phyloP scores from a whole-genome alignment of 2,888 invertebrate species.

The Lochmaea capreae region DNA sequence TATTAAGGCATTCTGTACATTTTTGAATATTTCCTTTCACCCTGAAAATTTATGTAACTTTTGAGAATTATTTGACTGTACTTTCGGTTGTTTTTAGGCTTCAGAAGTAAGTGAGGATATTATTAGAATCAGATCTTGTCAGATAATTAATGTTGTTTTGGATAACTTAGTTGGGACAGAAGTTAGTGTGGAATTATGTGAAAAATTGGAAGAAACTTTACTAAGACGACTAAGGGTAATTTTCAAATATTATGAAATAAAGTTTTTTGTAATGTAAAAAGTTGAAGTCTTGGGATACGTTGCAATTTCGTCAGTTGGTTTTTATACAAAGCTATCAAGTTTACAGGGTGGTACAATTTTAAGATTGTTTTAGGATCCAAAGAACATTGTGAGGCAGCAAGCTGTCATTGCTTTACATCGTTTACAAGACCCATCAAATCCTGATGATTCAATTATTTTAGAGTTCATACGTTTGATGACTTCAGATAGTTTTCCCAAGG shows the following conservation, averaged over 20 bases:
- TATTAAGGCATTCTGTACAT: too few relatives aligned
- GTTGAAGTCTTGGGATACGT: too few relatives aligned
- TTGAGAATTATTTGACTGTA: too few relatives aligned
- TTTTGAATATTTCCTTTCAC: too few relatives aligned
- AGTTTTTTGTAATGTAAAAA: conserved; percentile 5
- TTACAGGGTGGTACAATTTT: neutral
- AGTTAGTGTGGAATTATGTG: conserved; percentile 81
- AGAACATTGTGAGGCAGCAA: conserved; percentile 81
- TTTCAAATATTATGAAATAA: neutral
- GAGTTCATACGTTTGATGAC: conserved; percentile 78
- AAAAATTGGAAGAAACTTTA: conserved; percentile 78
- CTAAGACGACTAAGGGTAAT: conserved; percentile 70
- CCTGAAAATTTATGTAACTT: too few relatives aligned
- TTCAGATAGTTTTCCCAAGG: conserved; percentile 76
- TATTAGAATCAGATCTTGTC: conserved; percentile 81
- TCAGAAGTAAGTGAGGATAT: conserved; percentile 68
- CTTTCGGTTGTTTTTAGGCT: conserved; percentile 53
- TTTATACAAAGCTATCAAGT: too few relatives aligned
- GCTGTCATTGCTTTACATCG: conserved; percentile 83
- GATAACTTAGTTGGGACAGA: conserved; percentile 77
- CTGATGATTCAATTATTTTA: conserved; percentile 80
- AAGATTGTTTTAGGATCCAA: conserved; percentile 71
- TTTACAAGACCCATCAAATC: conserved; percentile 82
- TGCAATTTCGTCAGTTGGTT: too few relatives aligned
- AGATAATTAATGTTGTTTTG: conserved; percentile 81